phyloP scores from a whole-genome alignment of 2,797 vertebrate species.

The Enteromius mattozi region DNA sequence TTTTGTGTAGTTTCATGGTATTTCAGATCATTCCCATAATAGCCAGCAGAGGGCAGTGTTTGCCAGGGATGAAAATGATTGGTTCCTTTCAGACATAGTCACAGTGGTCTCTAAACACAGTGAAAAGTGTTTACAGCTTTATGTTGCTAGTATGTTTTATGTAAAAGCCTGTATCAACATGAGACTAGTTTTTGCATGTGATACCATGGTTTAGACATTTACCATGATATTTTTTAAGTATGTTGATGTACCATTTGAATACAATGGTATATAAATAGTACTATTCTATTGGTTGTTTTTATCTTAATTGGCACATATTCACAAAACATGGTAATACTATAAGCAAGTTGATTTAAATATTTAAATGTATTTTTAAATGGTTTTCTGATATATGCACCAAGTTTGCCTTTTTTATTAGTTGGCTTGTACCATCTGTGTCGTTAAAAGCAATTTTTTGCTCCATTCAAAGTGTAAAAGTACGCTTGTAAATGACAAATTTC shows the following conservation, averaged over 20 bases:
- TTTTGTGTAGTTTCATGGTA: neutral
- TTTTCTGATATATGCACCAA: neutral
- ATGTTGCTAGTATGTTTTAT: neutral
- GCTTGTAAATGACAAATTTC: conserved; percentile 5
- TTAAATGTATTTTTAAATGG: neutral
- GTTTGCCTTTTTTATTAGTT: conserved; percentile 1
- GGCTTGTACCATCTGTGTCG: neutral
- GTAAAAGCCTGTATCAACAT: neutral
- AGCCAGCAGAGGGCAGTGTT: conserved; percentile 56
- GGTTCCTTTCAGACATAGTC: neutral
- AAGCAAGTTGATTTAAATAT: neutral
- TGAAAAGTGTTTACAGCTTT: neutral
- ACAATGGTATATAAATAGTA: neutral
- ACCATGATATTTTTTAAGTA: neutral
- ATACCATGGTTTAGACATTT: neutral
- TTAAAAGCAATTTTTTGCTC: neutral
- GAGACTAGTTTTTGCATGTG: neutral
- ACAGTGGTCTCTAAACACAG: neutral
- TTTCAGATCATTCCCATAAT: neutral
- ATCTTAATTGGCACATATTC: neutral
- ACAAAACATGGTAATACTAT: neutral
- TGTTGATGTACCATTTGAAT: neutral
- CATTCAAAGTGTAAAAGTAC: neutral
- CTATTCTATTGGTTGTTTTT: neutral
- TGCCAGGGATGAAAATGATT: neutral